Base-by-base conservation (phyloP, 92 coral and sea anemone species). In the Isaurus tuberculatus region DNA sequence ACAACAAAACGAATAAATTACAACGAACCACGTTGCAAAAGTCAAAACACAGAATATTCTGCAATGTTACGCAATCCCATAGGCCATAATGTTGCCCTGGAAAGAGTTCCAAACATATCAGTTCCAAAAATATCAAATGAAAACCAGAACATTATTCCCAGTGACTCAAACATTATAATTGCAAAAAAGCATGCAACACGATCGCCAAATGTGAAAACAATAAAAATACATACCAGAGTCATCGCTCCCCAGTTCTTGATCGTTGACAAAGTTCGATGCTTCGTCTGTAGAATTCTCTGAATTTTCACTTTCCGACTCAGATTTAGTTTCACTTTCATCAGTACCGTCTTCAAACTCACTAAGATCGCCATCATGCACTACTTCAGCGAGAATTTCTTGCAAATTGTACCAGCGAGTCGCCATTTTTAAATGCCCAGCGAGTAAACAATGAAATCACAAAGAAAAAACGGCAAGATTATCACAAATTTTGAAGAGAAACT, bases 341-440 rank as follows among this genome's bases (percentile, higher is more conserved):
- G 79, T 73, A 73, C 64, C 29, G 65, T 73, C 79, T 28, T 73
- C 79, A 73, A 73, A 73, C 48, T 73, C 79, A 48, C 79, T 26
- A 43, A 51, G 57, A 48, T 73, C 43, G 25, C 32, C 31, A 73
- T 73, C 79, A 29, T 48, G 30, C 43, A 40, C 32, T 46, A 73
- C 26, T 73, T 73, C 22, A 48, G 57, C 40, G 42, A 73, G 57
- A 73, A 9, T 31, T 48, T 73, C 79, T 73, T 73, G 37, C 79
- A 73, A 48, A 73, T 22, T 73, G 53, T 61, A 61, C 28, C 49
- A 27, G 79, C 65, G 79, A 49, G 79, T 44, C 37, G 44, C 79
- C 79, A 73, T 73, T 73, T 73, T 73, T 73, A 44, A 73, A 73
- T 72, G 28, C 42, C 79, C 79, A 73, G 79, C 3, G 79, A 73